Percentiles rank a stretch among this genome's conserved stretches.
phyloP scores from a whole-genome alignment of 2,113 vertebrate genomes.

The Deroptyus accipitrinus region DNA sequence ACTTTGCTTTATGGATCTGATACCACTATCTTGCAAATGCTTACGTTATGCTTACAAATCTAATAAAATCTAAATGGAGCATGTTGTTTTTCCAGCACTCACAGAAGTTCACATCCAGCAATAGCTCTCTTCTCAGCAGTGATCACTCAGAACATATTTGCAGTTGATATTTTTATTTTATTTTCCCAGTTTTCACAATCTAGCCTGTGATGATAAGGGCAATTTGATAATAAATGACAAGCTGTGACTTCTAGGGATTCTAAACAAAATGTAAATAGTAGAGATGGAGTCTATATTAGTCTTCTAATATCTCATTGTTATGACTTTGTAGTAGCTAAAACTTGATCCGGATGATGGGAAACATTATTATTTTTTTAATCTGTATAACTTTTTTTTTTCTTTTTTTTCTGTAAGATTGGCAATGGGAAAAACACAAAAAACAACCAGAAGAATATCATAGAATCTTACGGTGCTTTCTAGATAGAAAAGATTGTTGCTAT shows the following conservation, averaged over 20 bases:
- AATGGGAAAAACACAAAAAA: constrained; percentile 86
- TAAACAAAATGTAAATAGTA: neutral
- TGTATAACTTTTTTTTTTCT: neutral
- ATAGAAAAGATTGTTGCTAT: constrained; percentile 98
- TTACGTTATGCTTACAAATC: neutral
- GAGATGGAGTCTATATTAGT: neutral
- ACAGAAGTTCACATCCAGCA: neutral
- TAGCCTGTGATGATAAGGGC: neutral
- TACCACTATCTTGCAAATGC: neutral
- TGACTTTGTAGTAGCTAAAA: neutral
- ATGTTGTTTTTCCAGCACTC: neutral
- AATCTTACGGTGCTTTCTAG: constrained; percentile 93
- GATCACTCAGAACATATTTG: neutral
- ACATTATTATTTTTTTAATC: neutral
- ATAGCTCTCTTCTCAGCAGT: neutral
- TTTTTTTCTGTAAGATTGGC: constrained; percentile 82
- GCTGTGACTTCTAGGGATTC: neutral
- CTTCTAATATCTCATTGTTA: neutral
- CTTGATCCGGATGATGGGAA: neutral
- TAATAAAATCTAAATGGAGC: neutral
- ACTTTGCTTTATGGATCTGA: neutral
- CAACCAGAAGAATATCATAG: constrained; percentile 91
- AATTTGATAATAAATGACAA: neutral
- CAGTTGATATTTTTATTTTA: neutral
- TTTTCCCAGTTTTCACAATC: neutral